Conservation (phyloP, 2,888 invertebrate species). For the Liopterus haemorrhoidalis region DNA sequence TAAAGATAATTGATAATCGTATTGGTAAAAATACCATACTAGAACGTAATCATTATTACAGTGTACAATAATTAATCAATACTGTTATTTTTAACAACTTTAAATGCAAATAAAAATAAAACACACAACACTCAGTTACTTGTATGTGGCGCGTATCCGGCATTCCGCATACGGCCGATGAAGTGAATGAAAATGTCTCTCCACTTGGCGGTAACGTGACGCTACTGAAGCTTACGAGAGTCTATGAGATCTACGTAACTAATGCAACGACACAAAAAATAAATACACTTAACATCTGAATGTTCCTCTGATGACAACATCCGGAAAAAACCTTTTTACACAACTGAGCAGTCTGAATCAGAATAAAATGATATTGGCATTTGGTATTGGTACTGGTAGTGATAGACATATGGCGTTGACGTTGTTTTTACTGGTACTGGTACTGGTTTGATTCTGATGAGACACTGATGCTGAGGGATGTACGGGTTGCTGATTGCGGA, state of each 20-base stretch:
- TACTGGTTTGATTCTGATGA: no score
- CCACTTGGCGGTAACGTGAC: constrained; percentile 23
- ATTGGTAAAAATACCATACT: constrained; percentile 55
- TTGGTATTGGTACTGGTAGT: no score
- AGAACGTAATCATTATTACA: constrained; percentile 54
- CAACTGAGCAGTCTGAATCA: background rate
- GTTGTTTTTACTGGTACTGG: no score
- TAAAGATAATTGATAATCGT: constrained; percentile 13
- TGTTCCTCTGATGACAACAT: background rate
- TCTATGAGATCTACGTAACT: constrained; percentile 18
- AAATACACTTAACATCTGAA: constrained; percentile 18
- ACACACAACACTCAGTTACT: constrained; percentile 21
- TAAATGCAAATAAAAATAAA: constrained; percentile 38
- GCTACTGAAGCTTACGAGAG: constrained; percentile 21
- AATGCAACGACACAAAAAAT: constrained; percentile 23
- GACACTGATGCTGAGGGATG: no score
- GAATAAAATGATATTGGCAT: constrained; percentile 1
- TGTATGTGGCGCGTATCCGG: constrained; percentile 12
- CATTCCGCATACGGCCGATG: constrained; percentile 1
- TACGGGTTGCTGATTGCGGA: constrained; percentile 2
- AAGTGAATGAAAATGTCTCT: constrained; percentile 16
- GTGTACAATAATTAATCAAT: constrained; percentile 43
- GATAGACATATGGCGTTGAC: no score
- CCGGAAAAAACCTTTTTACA: background rate
- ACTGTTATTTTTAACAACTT: constrained; percentile 37